These are phyloP conservation scores for Aphelinus certus DNA, from an alignment of 1,140 invertebrate species.

Conservation along the genomic window DNA sequence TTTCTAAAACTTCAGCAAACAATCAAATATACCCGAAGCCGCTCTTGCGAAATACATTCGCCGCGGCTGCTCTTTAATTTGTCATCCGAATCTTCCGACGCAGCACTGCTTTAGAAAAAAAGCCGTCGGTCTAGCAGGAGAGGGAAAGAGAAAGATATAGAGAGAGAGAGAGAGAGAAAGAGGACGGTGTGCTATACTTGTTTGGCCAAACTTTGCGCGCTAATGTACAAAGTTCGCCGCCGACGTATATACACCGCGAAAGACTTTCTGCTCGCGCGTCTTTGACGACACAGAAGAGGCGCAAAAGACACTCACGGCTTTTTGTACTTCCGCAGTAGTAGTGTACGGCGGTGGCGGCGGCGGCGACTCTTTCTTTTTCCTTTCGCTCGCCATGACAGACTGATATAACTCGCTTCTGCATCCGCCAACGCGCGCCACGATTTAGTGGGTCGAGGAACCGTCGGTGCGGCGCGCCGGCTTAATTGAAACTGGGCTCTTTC, in stretches of 20 bases:
- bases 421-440: not conserved
- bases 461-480: not conserved
- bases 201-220: not conserved
- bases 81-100: no score
- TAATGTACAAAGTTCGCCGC: conserved; percentile 8
- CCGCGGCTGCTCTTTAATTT: no score
- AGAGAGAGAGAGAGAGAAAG: no score
- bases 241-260: not conserved
- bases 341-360: no score
- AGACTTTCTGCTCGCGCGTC: not conserved
- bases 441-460: conserved; percentile 6
- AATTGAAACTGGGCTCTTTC: not conserved
- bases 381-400: conserved; percentile 9
- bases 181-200: not conserved
- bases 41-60: no score
- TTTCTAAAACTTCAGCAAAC: no score
- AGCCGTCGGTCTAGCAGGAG: no score
- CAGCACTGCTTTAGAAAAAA: no score
- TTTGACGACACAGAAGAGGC: not conserved
- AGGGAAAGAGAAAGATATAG: no score
- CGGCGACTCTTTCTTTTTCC: not conserved
- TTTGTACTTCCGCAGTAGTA: no score
- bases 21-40: no score
- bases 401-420: conserved; percentile 10
- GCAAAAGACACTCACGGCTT: not conserved